Percentiles rank a stretch among this genome's conserved stretches.
These are phyloP conservation scores for Trematomus loennbergii DNA, from an alignment of 2,113 vertebrate species.

Conservation along the genomic window DNA sequence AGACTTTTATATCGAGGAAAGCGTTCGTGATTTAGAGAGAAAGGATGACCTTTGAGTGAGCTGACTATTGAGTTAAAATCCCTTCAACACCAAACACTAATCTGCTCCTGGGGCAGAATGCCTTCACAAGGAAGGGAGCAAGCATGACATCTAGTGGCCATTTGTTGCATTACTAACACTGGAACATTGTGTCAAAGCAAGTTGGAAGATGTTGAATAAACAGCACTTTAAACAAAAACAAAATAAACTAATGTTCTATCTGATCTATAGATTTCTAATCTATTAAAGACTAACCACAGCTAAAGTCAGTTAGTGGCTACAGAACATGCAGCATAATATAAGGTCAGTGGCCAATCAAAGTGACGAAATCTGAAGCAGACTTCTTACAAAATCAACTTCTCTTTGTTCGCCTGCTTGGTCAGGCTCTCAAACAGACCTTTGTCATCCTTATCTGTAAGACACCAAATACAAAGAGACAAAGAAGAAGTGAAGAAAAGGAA, in stretches of 20 bases:
- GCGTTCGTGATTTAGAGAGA: neutral
- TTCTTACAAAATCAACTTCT: constrained; percentile 77
- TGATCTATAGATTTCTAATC: neutral
- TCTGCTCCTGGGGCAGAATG: neutral
- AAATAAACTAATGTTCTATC: neutral
- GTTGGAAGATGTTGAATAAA: neutral
- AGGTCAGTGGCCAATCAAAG: neutral
- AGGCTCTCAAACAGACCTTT: constrained; percentile 71
- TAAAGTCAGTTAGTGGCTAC: neutral
- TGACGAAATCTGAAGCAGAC: neutral
- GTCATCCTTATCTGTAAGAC: constrained; percentile 79
- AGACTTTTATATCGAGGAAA: constrained; percentile 8
- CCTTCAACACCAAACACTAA: constrained; percentile 13
- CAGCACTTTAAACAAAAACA: neutral
- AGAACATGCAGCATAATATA: neutral
- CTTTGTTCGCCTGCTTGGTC: constrained; percentile 75
- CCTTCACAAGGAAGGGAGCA: neutral
- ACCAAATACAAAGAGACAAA: constrained; percentile 7
- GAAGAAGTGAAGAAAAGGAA: neutral
- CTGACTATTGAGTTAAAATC: constrained; percentile 45
- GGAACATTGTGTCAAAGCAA: neutral
- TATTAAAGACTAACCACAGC: neutral
- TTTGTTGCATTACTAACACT: neutral
- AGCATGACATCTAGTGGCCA: constrained; percentile 66
- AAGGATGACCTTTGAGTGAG: constrained; percentile 40